Percentiles rank a stretch among this genome's conserved stretches.
These are phyloP conservation scores for Marmota flaviventris DNA, from an alignment of 2,113 vertebrate genomes.

Conservation along the genomic window DNA sequence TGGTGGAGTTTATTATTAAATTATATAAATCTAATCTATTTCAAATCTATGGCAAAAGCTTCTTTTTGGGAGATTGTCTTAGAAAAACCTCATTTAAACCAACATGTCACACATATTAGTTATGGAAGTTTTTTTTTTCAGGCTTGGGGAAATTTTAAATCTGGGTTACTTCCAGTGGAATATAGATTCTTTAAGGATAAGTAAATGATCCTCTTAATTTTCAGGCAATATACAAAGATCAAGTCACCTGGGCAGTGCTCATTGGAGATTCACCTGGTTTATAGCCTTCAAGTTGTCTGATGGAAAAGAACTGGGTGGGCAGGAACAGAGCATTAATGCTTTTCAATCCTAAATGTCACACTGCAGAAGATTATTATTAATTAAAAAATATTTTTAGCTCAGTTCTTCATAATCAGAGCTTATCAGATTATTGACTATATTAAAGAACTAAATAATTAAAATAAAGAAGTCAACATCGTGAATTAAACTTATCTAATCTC, in stretches of 20 bases:
- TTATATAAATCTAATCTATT: conserved; percentile 43
- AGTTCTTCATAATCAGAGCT: conserved; percentile 62
- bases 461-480: conserved; percentile 46
- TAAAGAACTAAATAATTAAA: conserved; percentile 65
- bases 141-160: neutral
- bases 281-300: neutral
- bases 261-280: neutral
- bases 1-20: conserved; percentile 43
- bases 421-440: conserved; percentile 66
- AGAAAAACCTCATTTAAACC: conserved; percentile 46
- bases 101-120: neutral
- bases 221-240: neutral
- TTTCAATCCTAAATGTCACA: conserved; percentile 29
- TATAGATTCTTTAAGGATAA: conserved; percentile 35
- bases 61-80: conserved; percentile 41
- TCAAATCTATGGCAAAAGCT: conserved; percentile 34
- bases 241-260: neutral
- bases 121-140: conserved; percentile 32
- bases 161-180: neutral
- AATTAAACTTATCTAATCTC: conserved; percentile 41
- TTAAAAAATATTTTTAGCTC: conserved; percentile 69
- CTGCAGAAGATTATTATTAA: conserved; percentile 67
- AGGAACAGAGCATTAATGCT: neutral
- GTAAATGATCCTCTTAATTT: conserved; percentile 48
- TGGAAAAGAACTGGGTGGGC: neutral